Percentiles rank a stretch among this genome's conserved stretches.
Conservation (phyloP, 2,113 vertebrate species). For the Alces alces region DNA sequence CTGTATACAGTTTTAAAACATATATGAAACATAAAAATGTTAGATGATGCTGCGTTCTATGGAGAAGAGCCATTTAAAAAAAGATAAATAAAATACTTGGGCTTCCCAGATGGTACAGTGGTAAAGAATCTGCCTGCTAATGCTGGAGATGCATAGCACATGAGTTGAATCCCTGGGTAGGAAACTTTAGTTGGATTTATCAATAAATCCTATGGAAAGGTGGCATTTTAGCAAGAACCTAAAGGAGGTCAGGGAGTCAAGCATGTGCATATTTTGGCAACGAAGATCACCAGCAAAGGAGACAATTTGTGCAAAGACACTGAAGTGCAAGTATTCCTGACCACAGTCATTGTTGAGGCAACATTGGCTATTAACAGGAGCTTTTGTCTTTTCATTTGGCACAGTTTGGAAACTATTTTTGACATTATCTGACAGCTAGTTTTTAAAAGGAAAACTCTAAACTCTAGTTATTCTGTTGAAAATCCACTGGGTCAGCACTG, state of each 20-base stretch:
- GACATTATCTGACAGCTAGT: background rate
- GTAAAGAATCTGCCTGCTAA: too few species aligned
- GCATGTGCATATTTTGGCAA: background rate
- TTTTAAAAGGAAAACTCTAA: background rate
- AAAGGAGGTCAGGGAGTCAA: background rate
- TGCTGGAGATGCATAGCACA: too few species aligned
- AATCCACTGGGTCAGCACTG: background rate
- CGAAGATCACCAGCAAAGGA: background rate
- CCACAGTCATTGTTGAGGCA: background rate
- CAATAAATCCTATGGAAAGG: background rate
- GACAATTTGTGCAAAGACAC: background rate
- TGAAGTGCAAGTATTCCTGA: too few species aligned
- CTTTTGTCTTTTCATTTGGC: background rate
- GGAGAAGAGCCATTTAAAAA: background rate
- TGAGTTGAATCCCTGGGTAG: background rate
- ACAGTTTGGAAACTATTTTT: background rate
- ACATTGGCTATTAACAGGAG: fast-evolving
- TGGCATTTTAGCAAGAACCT: background rate
- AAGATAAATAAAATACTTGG: background rate
- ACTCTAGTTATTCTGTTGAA: background rate
- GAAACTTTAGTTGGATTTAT: background rate
- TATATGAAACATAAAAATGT: background rate
- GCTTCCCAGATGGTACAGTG: too few species aligned
- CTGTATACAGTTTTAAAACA: background rate
- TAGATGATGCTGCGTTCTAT: background rate